Conservation (phyloP, 2,113 vertebrate genomes). For the Semnornis frantzii region DNA sequence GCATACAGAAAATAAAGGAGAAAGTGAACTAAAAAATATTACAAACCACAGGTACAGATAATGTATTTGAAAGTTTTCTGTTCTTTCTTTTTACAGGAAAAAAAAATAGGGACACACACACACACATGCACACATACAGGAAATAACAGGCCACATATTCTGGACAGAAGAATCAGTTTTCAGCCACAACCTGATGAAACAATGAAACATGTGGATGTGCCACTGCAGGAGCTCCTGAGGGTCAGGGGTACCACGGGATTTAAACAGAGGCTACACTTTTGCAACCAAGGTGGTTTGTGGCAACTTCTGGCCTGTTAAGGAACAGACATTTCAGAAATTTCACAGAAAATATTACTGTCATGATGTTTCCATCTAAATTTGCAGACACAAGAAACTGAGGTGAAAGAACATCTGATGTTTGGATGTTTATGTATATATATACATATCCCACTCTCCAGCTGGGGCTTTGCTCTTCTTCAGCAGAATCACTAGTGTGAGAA, state of each 20-base stretch:
- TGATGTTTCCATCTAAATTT: neutral
- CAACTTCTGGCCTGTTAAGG: neutral
- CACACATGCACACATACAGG: neutral
- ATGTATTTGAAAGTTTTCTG: neutral
- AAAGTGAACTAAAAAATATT: neutral
- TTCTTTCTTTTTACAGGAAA: constrained; percentile 36
- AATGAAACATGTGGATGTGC: neutral
- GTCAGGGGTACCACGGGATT: neutral
- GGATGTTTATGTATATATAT: neutral
- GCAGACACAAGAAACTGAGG: neutral
- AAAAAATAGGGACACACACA: neutral
- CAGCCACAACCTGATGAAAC: neutral
- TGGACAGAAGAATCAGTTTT: neutral
- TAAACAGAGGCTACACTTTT: neutral
- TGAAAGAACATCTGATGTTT: neutral
- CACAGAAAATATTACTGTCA: neutral
- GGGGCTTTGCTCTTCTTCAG: neutral
- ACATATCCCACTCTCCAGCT: neutral
- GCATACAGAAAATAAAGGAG: neutral
- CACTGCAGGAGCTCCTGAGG: neutral
- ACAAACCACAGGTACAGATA: neutral
- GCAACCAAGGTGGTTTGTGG: neutral
- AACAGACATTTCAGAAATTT: neutral
- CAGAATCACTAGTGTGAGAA: neutral
- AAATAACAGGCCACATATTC: neutral